A percentile compares a stretch with the other conserved stretches of the same genome.
phyloP scores from a whole-genome alignment of 2,113 vertebrate genomes.

The Pelvicachromis taeniatus region DNA sequence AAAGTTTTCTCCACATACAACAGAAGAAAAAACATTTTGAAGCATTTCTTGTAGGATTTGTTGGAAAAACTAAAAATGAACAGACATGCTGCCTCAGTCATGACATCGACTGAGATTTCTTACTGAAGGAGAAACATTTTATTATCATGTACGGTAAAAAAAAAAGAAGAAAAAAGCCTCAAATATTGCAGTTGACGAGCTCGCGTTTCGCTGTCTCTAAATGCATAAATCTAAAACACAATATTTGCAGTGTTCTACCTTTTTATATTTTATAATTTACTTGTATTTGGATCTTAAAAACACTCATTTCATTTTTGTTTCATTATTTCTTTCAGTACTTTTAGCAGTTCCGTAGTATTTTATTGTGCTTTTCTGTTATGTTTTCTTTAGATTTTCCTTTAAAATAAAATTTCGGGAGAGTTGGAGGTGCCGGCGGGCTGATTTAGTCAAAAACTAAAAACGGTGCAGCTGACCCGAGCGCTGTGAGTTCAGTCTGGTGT shows the following conservation, averaged over 20 bases:
- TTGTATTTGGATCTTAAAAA: background rate
- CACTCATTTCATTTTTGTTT: background rate
- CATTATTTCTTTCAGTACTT: background rate
- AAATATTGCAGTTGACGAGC: background rate
- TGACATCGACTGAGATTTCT: background rate
- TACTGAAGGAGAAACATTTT: no score
- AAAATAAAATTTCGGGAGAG: background rate
- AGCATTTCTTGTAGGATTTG: background rate
- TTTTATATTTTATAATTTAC: background rate
- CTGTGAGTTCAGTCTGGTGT: background rate
- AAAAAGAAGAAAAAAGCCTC: no score
- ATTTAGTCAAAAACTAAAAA: background rate
- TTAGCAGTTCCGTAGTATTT: background rate
- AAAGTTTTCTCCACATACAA: no score
- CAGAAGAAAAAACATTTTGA: accelerated
- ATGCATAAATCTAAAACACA: background rate
- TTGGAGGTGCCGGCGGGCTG: accelerated
- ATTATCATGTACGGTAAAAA: no score
- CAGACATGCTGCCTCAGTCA: background rate
- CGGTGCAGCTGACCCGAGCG: background rate
- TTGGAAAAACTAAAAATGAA: background rate
- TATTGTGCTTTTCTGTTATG: background rate
- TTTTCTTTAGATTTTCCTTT: background rate
- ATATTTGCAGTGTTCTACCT: background rate
- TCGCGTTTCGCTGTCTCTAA: background rate